Evolutionary conservation across 2,888 invertebrate genomes (phyloP).

Genomic region (Morpho achilles): DNA sequence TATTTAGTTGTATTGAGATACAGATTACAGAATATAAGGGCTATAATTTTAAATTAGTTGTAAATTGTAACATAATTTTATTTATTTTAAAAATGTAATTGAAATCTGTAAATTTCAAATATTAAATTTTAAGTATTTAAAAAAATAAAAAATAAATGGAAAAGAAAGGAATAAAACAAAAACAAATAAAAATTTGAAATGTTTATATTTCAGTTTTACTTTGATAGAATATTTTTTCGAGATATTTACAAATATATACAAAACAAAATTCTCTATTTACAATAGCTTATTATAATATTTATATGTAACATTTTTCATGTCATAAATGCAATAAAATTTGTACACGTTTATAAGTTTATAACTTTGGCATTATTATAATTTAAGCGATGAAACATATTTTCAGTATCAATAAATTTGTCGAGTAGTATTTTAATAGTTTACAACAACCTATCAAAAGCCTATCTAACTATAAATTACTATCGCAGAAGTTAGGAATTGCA

Average conservation of each 20-base stretch:
- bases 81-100: too few species aligned
- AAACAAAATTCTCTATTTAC: conserved; percentile 59
- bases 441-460: conserved; percentile 37
- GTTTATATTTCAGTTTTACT: conserved; percentile 64
- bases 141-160: conserved; percentile 16
- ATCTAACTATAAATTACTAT: conserved; percentile 64
- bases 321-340: conserved; percentile 55
- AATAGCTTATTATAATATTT: conserved; percentile 49
- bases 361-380: conserved; percentile 74
- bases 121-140: background rate
- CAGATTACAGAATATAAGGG: too few species aligned
- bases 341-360: conserved; percentile 63
- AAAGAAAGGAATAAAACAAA: conserved; percentile 65
- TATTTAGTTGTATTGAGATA: too few species aligned
- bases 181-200: conserved; percentile 69
- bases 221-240: conserved; percentile 47
- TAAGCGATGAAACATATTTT: conserved; percentile 41
- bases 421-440: conserved; percentile 33
- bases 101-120: too few species aligned
- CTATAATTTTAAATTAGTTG: too few species aligned
- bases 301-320: conserved; percentile 45
- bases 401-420: conserved; percentile 15
- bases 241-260: conserved; percentile 70
- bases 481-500: conserved; percentile 71
- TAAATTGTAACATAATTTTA: too few species aligned